phyloP scores from a whole-genome alignment of 1,140 invertebrate genomes.

The Bombus confusus region DNA sequence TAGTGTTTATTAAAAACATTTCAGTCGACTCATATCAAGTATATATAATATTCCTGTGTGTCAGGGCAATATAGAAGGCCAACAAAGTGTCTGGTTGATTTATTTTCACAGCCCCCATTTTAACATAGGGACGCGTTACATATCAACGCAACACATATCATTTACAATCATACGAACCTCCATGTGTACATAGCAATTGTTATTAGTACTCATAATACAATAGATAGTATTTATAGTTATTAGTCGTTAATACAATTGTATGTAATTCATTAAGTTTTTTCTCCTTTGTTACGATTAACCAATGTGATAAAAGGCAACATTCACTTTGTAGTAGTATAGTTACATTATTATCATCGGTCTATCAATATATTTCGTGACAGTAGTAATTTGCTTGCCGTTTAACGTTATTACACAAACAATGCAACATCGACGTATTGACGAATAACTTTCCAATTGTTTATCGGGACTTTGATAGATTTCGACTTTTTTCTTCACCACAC shows the following conservation, averaged over 20 bases:
- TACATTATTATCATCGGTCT: conserved; percentile 69
- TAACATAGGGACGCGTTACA: conserved; percentile 65
- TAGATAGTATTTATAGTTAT: conserved; percentile 47
- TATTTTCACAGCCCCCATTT: conserved; percentile 65
- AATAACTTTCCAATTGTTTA: conserved; percentile 43
- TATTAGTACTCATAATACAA: conserved; percentile 63
- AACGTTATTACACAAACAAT: conserved; percentile 41
- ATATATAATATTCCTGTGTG: conserved; percentile 32
- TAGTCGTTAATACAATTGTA: conserved; percentile 62
- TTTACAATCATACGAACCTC: conserved; percentile 70
- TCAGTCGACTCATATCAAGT: conserved; percentile 6
- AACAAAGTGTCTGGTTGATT: conserved; percentile 68
- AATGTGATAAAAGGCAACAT: conserved; percentile 74
- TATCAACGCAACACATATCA: conserved; percentile 68
- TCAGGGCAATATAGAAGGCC: conserved; percentile 50
- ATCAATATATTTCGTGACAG: conserved; percentile 60
- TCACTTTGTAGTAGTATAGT: conserved; percentile 70
- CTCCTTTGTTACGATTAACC: conserved; percentile 55
- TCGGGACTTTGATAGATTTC: neutral
- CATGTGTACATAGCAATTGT: conserved; percentile 62
- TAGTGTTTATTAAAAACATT: conserved; percentile 43
- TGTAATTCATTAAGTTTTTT: conserved; percentile 58
- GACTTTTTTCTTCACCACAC: conserved; percentile 6
- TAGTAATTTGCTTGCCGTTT: conserved; percentile 58
- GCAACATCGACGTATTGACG: conserved; percentile 12